phyloP scores from a whole-genome alignment of 1,140 invertebrate species.

The Trichonephila clavata region DNA sequence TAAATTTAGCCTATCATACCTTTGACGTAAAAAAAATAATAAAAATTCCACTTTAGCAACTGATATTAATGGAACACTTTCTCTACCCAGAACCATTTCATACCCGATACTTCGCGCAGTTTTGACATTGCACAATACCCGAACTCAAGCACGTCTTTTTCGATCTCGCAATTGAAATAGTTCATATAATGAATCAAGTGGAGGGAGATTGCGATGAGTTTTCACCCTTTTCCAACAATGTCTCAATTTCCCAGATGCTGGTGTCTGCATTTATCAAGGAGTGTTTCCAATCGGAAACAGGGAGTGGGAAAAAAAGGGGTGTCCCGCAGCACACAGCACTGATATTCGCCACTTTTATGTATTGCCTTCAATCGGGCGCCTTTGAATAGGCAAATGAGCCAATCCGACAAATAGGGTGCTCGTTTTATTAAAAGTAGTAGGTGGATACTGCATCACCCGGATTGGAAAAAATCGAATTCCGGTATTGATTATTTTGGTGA shows the following conservation, averaged over 20 bases:
- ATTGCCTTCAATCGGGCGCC: background rate
- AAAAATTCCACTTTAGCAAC: too few species aligned
- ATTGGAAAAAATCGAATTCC: background rate
- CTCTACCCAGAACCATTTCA: too few species aligned
- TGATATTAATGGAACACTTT: too few species aligned
- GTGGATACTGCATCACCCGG: background rate
- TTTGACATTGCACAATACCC: background rate
- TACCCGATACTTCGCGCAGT: background rate
- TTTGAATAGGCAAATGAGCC: slow-evolving; percentile 37
- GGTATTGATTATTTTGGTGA: background rate
- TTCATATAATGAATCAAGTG: background rate
- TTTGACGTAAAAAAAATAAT: too few species aligned
- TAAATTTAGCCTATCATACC: too few species aligned
- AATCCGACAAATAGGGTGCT: background rate
- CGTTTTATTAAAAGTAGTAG: background rate
- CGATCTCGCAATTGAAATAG: background rate
- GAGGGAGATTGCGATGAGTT: background rate
- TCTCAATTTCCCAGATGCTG: slow-evolving; percentile 4
- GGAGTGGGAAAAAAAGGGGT: background rate
- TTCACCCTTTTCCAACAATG: background rate
- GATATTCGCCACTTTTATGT: background rate
- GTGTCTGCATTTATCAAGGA: slow-evolving; percentile 25
- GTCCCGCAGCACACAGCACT: background rate
- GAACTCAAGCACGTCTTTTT: background rate
- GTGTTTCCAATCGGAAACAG: background rate